These are phyloP conservation scores for Hyposmocoma kahamanoa DNA, from an alignment of 1,140 invertebrate genomes.

Conservation along the genomic window DNA sequence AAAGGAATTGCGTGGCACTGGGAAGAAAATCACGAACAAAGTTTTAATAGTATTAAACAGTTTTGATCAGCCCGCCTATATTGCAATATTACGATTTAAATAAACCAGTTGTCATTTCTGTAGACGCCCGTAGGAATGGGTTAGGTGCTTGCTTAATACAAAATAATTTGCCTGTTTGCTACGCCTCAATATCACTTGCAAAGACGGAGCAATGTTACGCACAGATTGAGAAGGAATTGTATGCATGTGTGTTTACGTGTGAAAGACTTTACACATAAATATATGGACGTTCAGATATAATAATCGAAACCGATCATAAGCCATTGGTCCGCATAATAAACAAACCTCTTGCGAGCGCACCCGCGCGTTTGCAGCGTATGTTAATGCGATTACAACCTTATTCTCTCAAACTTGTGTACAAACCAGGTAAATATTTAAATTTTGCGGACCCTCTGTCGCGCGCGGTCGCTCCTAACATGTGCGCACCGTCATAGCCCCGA, in stretches of 20 bases:
- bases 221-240: neutral
- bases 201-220: neutral
- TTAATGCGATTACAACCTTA: constrained; percentile 9
- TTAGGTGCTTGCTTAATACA: neutral
- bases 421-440: constrained; percentile 12
- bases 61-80: neutral
- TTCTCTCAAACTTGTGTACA: constrained; percentile 7
- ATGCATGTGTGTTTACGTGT: neutral
- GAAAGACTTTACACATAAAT: constrained; percentile 16
- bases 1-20: neutral
- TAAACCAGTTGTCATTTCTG: neutral
- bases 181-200: neutral
- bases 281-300: constrained; percentile 8
- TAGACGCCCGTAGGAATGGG: neutral
- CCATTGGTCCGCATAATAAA: constrained; percentile 7
- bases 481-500: neutral
- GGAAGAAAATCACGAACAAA: neutral
- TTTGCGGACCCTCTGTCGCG: constrained; percentile 7
- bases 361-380: constrained; percentile 12
- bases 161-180: neutral
- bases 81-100: neutral
- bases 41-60: neutral
- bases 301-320: constrained; percentile 7
- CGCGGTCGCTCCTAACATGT: neutral
- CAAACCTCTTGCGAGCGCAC: constrained; percentile 10